phyloP scores from a whole-genome alignment of 1,140 invertebrate genomes.

The Pseudachorutes palmiensis region DNA sequence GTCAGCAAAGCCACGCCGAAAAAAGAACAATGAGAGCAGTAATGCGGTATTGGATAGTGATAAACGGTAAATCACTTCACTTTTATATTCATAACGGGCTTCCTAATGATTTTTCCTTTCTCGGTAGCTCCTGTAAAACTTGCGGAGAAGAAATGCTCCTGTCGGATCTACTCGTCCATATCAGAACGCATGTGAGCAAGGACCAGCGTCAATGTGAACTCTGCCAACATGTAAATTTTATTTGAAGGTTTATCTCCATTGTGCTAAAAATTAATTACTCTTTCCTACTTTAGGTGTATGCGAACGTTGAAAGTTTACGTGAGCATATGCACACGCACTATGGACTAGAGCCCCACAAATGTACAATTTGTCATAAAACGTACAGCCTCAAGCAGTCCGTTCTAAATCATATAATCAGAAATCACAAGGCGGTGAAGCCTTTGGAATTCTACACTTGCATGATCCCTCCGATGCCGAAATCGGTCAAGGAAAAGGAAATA shows the following conservation, averaged over 20 bases:
- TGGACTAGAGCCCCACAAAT: slow-evolving; percentile 6
- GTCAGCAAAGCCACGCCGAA: neutral
- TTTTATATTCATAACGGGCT: too few species aligned
- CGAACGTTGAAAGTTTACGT: slow-evolving; percentile 5
- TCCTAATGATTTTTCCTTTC: too few species aligned
- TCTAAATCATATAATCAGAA: neutral
- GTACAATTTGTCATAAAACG: slow-evolving; percentile 8
- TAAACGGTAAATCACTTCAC: neutral
- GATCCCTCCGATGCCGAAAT: neutral
- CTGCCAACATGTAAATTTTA: neutral
- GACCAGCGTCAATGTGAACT: slow-evolving; percentile 8
- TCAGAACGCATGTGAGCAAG: neutral
- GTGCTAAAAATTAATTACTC: too few species aligned
- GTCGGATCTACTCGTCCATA: neutral
- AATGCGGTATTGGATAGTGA: neutral
- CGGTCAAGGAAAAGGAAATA: neutral
- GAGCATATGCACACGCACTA: slow-evolving; percentile 8
- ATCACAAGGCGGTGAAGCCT: slow-evolving; percentile 3
- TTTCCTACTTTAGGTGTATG: neutral
- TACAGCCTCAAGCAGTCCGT: slow-evolving; percentile 6
- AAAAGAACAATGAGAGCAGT: slow-evolving; percentile 9
- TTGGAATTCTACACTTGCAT: neutral
- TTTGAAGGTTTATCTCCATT: too few species aligned
- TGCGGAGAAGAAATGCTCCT: slow-evolving; percentile 1
- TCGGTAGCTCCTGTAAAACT: neutral